phyloP scores from a whole-genome alignment of 2,797 vertebrate species.

The Heliangelus exortis region DNA sequence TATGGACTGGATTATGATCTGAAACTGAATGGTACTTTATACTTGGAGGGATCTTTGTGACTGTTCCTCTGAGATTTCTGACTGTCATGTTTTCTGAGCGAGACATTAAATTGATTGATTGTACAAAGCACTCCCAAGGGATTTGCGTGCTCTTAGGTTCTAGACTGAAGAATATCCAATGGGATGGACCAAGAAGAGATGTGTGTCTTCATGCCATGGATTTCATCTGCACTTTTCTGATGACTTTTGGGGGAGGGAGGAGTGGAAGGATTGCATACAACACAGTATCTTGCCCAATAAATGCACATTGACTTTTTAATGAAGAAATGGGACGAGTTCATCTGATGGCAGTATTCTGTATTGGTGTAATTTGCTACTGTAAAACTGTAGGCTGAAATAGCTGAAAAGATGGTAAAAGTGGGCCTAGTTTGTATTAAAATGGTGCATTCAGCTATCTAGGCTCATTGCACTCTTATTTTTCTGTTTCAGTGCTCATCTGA shows the following conservation, averaged over 20 bases:
- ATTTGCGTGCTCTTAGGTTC: conserved; percentile 6
- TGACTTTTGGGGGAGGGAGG: not conserved
- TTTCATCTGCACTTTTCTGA: conserved; percentile 54
- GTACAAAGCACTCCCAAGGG: not conserved
- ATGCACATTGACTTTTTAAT: not conserved
- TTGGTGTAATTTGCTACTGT: conserved; percentile 14
- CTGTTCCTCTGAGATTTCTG: not conserved
- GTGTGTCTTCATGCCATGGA: conserved; percentile 39
- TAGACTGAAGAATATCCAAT: conserved; percentile 3
- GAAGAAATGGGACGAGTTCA: not conserved
- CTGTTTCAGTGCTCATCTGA: not conserved
- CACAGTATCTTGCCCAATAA: not conserved
- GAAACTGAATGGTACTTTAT: conserved; percentile 31
- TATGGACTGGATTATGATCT: conserved; percentile 1
- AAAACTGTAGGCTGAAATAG: not conserved
- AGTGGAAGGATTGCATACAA: not conserved
- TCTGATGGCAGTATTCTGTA: not conserved
- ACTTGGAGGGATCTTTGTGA: not conserved
- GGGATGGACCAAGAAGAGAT: conserved; percentile 49
- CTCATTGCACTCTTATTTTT: not conserved
- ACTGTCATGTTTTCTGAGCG: not conserved
- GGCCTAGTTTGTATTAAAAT: conserved; percentile 59
- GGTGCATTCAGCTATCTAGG: conserved; percentile 16
- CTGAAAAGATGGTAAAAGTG: conserved; percentile 11
- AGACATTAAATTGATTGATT: not conserved